Conservation (phyloP, 2,113 vertebrate species). For the Euleptes europaea region DNA sequence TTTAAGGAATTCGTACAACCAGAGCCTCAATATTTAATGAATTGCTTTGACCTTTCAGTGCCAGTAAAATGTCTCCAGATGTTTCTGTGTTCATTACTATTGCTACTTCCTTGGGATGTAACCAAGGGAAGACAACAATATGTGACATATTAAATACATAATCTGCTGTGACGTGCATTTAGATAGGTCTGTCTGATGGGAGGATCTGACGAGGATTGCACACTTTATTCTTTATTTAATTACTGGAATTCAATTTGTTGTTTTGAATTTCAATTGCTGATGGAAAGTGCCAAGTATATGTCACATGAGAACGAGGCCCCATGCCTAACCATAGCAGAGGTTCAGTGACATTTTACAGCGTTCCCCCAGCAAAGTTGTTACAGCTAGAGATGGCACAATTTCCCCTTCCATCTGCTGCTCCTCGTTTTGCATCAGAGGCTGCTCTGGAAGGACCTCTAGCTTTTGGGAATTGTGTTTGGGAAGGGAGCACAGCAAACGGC, state of each 20-base stretch:
- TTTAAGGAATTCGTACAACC: background rate
- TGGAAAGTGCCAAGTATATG: background rate
- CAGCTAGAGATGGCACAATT: background rate
- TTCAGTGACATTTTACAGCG: background rate
- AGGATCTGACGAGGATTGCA: constrained; percentile 46
- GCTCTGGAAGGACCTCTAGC: background rate
- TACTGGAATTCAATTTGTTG: constrained; percentile 43
- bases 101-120: constrained; percentile 57
- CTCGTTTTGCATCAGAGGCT: background rate
- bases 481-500: background rate
- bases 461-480: background rate
- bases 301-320: background rate
- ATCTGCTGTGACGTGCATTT: constrained; percentile 56
- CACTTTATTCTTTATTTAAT: constrained; percentile 58
- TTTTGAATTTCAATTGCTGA: background rate
- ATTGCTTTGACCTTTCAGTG: constrained; percentile 54
- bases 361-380: background rate
- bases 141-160: constrained; percentile 59
- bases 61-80: constrained; percentile 56
- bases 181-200: constrained; percentile 33
- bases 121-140: constrained; percentile 46
- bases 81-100: constrained; percentile 56
- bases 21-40: constrained; percentile 39
- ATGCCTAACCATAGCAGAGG: background rate
- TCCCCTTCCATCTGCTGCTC: constrained; percentile 1